These are phyloP conservation scores for Ailurus styani DNA, from an alignment of 2,113 vertebrate species.

Conservation along the genomic window DNA sequence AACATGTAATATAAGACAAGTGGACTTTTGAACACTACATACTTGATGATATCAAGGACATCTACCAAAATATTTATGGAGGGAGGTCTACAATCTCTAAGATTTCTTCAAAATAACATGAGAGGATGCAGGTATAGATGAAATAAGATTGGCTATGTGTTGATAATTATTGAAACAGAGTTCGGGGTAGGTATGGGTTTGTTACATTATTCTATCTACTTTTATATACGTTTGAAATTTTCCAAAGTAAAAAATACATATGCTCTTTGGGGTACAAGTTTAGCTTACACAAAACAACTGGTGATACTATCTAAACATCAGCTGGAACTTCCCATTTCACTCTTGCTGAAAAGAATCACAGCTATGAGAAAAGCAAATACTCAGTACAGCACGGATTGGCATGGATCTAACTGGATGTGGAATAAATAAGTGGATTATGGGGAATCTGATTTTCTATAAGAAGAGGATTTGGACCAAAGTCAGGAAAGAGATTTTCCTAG, in stretches of 20 bases:
- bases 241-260: neutral
- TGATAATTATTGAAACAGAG: neutral
- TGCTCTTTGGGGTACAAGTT: neutral
- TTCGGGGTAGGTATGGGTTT: neutral
- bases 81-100: neutral
- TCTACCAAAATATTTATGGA: neutral
- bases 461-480: slow-evolving; percentile 38
- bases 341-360: neutral
- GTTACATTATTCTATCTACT: neutral
- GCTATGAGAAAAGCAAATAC: neutral
- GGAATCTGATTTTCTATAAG: slow-evolving; percentile 48
- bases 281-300: neutral
- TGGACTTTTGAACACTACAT: neutral
- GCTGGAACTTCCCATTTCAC: neutral
- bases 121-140: neutral
- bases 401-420: neutral
- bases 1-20: neutral
- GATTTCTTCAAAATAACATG: neutral
- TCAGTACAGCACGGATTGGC: neutral
- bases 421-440: slow-evolving; percentile 15
- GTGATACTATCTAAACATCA: neutral
- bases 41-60: neutral
- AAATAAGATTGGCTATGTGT: neutral
- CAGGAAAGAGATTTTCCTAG: slow-evolving; percentile 42
- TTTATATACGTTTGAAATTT: neutral